Evolutionary conservation across 1,140 invertebrate species (phyloP), one percentile per base, ranked within the genome.

Genomic region (Drosophila arawakana): DNA sequence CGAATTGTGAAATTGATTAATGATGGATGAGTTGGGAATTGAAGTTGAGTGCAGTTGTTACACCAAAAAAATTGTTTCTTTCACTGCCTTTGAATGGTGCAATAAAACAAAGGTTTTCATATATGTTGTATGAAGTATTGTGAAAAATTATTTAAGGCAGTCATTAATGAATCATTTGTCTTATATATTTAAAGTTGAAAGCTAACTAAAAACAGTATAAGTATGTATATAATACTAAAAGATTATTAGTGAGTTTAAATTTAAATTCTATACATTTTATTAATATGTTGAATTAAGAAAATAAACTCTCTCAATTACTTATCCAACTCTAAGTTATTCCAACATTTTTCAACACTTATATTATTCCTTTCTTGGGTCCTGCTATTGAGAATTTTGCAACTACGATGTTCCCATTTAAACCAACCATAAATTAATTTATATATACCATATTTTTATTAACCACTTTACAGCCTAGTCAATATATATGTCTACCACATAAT

Each of bases 301-400:
- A 15, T 15, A 15, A 15, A 15, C 15, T 15, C 15, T 15, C 15
- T 15, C 15, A 15, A 15, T 15, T 15, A 15, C 15, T 15, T 15
- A 15, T 15, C 0, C 15, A 15, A 15, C 15, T 15, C 15, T 0
- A 15, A 15, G 15, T 15, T 15, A 15, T 15, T 15, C 15, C 15
- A 15, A 0, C 15, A 15, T 15, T 41, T 41, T 30, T 30, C 25
- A 30, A 0, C 0, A 3, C 6, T 0, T 30, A 2, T 2, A 11
- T 2, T 7, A 52, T 11, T 15, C 1, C 21, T n/a, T 73, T 49
- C 39, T 35, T 71, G 41, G 57, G 44, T 30, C 43, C 37, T 43
- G 54, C 55, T 66, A 34, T 9, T 72, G 73, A 80, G 84, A 88
- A 88, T 84, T 89, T 88, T 88, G 83, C 83, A 88, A 78, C 11